These are phyloP conservation scores for Diorhabda sublineata DNA, from an alignment of 1,140 invertebrate species.

Conservation along the genomic window DNA sequence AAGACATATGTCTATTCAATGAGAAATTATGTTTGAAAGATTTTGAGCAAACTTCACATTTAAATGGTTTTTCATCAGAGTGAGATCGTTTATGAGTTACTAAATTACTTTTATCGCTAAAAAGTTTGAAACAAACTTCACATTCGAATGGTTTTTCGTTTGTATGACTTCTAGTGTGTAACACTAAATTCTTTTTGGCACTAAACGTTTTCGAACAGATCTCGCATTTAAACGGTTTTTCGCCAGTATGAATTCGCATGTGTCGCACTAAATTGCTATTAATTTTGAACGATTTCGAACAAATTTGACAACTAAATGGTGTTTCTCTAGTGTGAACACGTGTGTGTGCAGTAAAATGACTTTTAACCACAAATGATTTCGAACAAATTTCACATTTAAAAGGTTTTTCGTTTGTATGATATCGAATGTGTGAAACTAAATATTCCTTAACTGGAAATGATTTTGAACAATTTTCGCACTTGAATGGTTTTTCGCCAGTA, in stretches of 20 bases:
- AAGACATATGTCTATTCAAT: background rate
- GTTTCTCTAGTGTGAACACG: background rate
- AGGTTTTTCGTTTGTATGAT: background rate
- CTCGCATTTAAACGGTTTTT: background rate
- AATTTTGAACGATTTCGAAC: background rate
- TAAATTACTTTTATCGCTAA: background rate
- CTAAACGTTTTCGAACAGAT: background rate
- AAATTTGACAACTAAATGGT: background rate
- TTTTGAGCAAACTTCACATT: background rate
- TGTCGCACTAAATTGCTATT: background rate
- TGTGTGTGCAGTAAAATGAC: background rate
- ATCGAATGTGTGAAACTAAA: background rate
- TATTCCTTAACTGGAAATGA: background rate
- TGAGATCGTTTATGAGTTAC: background rate
- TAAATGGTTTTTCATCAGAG: background rate
- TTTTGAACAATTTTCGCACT: background rate
- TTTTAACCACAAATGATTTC: background rate
- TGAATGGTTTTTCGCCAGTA: background rate
- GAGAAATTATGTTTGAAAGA: background rate
- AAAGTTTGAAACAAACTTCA: background rate
- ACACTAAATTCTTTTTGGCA: background rate
- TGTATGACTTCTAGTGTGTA: background rate
- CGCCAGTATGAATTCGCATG: background rate
- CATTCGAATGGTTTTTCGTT: slow-evolving; percentile 1
- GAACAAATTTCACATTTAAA: background rate